These are phyloP conservation scores for Pangasius djambal DNA, from an alignment of 2,797 vertebrate genomes.

Conservation along the genomic window DNA sequence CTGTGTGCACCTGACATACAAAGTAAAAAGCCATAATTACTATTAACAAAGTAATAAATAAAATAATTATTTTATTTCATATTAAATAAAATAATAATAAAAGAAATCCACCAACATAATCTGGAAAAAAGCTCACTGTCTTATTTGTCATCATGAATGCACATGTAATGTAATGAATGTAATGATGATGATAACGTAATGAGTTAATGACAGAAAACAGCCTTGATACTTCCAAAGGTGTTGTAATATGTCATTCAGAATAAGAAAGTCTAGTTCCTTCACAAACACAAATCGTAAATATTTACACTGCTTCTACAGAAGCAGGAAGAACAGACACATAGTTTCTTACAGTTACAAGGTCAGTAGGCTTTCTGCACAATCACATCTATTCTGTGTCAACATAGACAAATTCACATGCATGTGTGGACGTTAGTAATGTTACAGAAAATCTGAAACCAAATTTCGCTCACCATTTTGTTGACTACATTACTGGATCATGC, in stretches of 20 bases:
- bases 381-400: background rate
- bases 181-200: background rate
- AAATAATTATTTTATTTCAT: too few relatives aligned
- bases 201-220: background rate
- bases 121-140: background rate
- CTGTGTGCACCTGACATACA: background rate
- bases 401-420: background rate
- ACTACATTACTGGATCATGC: background rate
- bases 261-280: background rate
- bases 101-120: background rate
- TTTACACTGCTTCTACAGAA: background rate
- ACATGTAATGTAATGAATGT: background rate
- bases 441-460: background rate
- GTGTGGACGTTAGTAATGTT: background rate
- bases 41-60: background rate
- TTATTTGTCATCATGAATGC: background rate
- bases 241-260: background rate
- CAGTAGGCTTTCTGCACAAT: background rate
- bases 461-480: background rate
- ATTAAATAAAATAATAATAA: too few relatives aligned
- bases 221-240: background rate
- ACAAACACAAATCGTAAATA: background rate
- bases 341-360: background rate
- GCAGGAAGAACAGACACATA: background rate
- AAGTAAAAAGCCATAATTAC: background rate